Evolutionary conservation across 2,888 invertebrate genomes (phyloP).

Genomic region (Drosophila emarginata): DNA sequence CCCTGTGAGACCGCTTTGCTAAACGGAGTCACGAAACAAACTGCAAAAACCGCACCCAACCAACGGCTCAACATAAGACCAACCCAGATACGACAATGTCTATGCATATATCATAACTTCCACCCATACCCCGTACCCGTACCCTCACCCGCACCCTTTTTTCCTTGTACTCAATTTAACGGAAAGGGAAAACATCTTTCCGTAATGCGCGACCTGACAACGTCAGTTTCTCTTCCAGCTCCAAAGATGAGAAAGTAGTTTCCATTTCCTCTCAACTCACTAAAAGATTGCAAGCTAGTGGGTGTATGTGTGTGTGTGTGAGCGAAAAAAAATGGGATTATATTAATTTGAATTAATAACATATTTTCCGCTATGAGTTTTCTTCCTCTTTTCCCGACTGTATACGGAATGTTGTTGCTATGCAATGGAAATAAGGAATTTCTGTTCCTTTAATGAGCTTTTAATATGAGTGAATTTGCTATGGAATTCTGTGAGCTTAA

Average conservation of each 20-base stretch:
- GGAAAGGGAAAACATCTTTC: constrained; percentile 58
- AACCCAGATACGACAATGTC: constrained; percentile 58
- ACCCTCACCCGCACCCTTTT: background rate
- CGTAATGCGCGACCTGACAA: constrained; percentile 45
- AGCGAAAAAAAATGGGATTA: constrained; percentile 67
- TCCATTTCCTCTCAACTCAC: constrained; percentile 58
- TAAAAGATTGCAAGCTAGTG: constrained; percentile 23
- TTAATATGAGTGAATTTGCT: constrained; percentile 67
- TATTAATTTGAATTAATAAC: constrained; percentile 81
- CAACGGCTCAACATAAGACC: constrained; percentile 11
- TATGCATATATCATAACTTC: constrained; percentile 52
- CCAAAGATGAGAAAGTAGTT: constrained; percentile 62
- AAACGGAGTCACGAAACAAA: constrained; percentile 27
- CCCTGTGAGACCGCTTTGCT: constrained; percentile 4
- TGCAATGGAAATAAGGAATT: constrained; percentile 38
- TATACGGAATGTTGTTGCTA: constrained; percentile 41
- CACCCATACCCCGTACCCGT: background rate
- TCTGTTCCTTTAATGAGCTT: constrained; percentile 64
- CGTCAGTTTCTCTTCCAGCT: constrained; percentile 4
- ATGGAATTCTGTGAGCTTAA: constrained; percentile 50
- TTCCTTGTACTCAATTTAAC: constrained; percentile 2
- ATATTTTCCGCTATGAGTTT: constrained; percentile 70
- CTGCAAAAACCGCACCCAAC: constrained; percentile 43
- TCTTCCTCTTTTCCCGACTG: constrained; percentile 5
- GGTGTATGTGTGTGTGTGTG: constrained; percentile 9